phyloP scores from a whole-genome alignment of 53 echinoderm and acorn worm genomes.

The Paracentrotus lividus region DNA sequence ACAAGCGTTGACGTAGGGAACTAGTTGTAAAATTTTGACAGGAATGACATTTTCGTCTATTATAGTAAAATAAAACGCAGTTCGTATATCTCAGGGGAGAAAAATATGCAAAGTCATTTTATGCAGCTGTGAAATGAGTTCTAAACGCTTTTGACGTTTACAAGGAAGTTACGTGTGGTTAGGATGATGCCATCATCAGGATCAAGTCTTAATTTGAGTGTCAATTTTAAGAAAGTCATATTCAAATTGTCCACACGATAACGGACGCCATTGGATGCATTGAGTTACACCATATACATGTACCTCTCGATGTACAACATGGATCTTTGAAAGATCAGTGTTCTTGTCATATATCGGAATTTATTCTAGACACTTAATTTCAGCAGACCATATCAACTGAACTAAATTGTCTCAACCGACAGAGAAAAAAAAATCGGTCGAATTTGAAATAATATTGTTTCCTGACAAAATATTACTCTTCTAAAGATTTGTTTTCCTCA shows the following conservation, averaged over 20 bases:
- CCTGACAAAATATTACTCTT: conserved; percentile 24
- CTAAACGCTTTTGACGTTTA: not conserved
- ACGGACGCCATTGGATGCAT: too few relatives aligned
- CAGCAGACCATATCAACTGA: not conserved
- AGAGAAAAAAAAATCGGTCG: not conserved
- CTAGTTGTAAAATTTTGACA: not conserved
- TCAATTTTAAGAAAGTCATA: conserved; percentile 10
- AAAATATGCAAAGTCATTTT: conserved; percentile 25
- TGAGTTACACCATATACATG: too few relatives aligned
- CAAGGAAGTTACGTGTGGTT: not conserved
- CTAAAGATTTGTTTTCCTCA: not conserved
- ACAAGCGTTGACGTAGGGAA: not conserved
- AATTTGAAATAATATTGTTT: not conserved
- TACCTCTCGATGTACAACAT: too few relatives aligned
- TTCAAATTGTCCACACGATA: too few relatives aligned
- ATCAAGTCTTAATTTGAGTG: not conserved
- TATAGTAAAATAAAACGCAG: not conserved
- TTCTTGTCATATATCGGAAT: not conserved
- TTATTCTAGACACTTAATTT: not conserved
- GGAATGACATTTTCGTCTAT: conserved; percentile 24
- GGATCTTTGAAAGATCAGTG: too few relatives aligned
- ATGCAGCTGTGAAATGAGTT: not conserved
- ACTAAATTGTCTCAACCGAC: not conserved
- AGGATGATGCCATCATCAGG: not conserved
- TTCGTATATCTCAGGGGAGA: conserved; percentile 9